These are phyloP conservation scores for Hydrolagus affinis DNA, from an alignment of 2,113 vertebrate genomes.

Conservation along the genomic window DNA sequence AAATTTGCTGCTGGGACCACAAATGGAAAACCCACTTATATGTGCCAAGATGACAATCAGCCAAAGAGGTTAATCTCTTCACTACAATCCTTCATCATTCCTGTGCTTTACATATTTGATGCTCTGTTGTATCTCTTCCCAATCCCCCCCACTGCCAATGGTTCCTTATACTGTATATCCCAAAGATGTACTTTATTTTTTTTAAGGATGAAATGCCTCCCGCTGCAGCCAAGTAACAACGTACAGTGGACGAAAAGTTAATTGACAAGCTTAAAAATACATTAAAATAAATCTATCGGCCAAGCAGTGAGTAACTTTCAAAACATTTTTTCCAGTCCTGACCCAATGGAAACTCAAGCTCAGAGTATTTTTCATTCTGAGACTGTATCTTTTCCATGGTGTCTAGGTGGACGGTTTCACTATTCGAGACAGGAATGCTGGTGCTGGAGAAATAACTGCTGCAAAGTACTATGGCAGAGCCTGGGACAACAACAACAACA, in stretches of 20 bases:
- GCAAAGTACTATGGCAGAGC: too few species aligned
- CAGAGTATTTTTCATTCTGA: constrained; percentile 15
- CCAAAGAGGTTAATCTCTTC: too few species aligned
- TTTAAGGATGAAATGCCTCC: constrained; percentile 11
- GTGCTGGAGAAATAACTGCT: background rate
- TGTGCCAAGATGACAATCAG: too few species aligned
- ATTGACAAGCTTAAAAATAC: constrained; percentile 26
- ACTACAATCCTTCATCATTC: too few species aligned
- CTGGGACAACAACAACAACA: too few species aligned
- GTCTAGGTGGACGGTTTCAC: constrained; percentile 15
- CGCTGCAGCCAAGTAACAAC: background rate
- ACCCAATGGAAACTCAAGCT: constrained; percentile 25
- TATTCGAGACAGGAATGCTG: background rate
- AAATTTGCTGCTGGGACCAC: too few species aligned
- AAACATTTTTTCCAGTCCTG: constrained; percentile 28
- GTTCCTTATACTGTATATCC: too few species aligned
- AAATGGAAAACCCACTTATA: too few species aligned
- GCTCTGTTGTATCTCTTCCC: too few species aligned
- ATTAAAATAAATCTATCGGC: background rate
- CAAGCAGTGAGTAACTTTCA: constrained; percentile 21
- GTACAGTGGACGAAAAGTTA: background rate
- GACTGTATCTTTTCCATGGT: constrained; percentile 20
- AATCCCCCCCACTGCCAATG: too few species aligned
- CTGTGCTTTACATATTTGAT: too few species aligned
- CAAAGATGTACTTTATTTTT: background rate